Conservation (phyloP, 2,797 vertebrate species). For the Gadopsis marmoratus region DNA sequence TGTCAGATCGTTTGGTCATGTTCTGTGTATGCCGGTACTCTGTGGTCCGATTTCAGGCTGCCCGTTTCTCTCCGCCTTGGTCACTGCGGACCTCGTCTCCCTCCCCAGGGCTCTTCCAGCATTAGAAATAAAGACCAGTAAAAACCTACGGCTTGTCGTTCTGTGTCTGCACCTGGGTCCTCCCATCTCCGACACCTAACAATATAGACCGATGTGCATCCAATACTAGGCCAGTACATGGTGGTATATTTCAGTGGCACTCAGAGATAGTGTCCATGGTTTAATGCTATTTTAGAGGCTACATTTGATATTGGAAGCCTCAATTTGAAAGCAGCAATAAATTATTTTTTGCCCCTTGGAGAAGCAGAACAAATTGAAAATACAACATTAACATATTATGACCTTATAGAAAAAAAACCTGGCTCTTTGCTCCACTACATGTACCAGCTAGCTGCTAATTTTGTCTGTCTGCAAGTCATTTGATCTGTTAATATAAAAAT, state of each 20-base stretch:
- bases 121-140: too few relatives aligned
- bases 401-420: background rate
- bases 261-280: background rate
- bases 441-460: too few relatives aligned
- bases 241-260: background rate
- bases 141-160: too few relatives aligned
- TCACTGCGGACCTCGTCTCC: too few relatives aligned
- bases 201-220: too few relatives aligned
- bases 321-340: constrained; percentile 4
- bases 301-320: constrained; percentile 1
- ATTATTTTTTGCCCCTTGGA: background rate
- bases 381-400: background rate
- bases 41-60: too few relatives aligned
- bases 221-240: background rate
- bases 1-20: too few relatives aligned
- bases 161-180: too few relatives aligned
- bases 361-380: background rate
- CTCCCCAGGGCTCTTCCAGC: too few relatives aligned
- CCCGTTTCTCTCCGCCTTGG: too few relatives aligned
- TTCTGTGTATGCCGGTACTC: too few relatives aligned
- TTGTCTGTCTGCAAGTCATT: background rate
- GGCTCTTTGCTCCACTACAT: background rate
- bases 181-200: too few relatives aligned
- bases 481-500: background rate
- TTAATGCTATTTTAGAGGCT: background rate